phyloP scores from a whole-genome alignment of 2,888 invertebrate genomes.

The Uropetala carovei region DNA sequence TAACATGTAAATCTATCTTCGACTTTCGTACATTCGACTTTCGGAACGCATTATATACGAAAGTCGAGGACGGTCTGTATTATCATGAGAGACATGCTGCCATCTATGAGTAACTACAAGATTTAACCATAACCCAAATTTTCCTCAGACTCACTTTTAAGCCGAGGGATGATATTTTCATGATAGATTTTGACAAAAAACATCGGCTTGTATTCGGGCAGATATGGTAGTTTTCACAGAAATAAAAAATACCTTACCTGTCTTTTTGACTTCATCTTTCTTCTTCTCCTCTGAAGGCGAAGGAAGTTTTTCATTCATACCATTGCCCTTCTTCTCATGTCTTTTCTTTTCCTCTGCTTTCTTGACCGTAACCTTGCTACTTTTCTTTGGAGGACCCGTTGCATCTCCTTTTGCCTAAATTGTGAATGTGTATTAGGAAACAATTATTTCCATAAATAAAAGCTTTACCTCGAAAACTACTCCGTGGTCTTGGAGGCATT shows the following conservation, averaged over 20 bases:
- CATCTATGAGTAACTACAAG: too few species aligned
- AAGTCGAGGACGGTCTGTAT: too few species aligned
- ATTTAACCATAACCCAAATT: too few species aligned
- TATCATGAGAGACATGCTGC: too few species aligned
- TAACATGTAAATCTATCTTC: too few species aligned
- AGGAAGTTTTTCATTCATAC: slow-evolving; percentile 68
- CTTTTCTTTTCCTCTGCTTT: slow-evolving; percentile 75
- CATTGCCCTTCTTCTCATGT: slow-evolving; percentile 68
- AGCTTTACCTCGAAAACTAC: too few species aligned
- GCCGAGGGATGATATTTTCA: too few species aligned
- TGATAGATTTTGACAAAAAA: too few species aligned
- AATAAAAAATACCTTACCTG: neutral
- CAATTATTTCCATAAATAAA: neutral
- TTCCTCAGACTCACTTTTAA: too few species aligned
- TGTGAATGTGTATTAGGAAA: slow-evolving; percentile 48
- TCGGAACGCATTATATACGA: too few species aligned
- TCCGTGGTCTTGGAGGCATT: neutral
- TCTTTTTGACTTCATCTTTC: slow-evolving; percentile 74
- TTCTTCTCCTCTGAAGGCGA: slow-evolving; percentile 73
- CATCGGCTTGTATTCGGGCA: too few species aligned
- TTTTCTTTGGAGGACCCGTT: slow-evolving; percentile 69
- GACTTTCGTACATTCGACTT: too few species aligned
- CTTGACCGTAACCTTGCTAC: slow-evolving; percentile 74
- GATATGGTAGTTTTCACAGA: neutral
- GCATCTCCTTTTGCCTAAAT: slow-evolving; percentile 75